phyloP scores from a whole-genome alignment of 2,113 vertebrate species.

The Ellobius talpinus region DNA sequence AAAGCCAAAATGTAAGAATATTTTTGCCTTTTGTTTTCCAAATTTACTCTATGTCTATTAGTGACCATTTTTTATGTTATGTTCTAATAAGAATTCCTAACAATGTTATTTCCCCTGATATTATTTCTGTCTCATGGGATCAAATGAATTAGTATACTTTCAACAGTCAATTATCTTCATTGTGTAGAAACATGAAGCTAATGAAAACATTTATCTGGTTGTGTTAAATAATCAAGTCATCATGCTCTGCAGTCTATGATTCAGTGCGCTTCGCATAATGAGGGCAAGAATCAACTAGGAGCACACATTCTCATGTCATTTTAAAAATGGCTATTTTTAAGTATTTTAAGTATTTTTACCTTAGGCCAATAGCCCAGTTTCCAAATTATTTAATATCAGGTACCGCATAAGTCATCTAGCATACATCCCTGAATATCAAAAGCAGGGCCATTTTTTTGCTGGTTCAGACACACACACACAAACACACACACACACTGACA shows the following conservation, averaged over 20 bases:
- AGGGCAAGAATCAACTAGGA: conserved; percentile 57
- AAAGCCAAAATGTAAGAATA: not conserved
- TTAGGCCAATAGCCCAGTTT: conserved; percentile 22
- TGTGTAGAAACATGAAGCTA: conserved; percentile 75
- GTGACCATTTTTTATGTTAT: not conserved
- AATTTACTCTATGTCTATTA: not conserved
- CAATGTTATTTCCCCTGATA: conserved; percentile 50
- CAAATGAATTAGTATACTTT: conserved; percentile 79
- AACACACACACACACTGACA: not conserved
- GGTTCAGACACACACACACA: not conserved
- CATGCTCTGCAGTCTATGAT: conserved; percentile 64
- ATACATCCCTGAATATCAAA: conserved; percentile 40
- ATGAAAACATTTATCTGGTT: conserved; percentile 74
- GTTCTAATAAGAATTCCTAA: conserved; percentile 30
- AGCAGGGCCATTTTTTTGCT: conserved; percentile 38
- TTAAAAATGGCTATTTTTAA: conserved; percentile 60
- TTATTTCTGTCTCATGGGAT: conserved; percentile 69
- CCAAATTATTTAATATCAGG: conserved; percentile 61
- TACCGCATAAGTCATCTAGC: not conserved
- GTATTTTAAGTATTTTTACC: not conserved
- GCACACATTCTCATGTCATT: conserved; percentile 4
- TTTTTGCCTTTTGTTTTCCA: conserved; percentile 20
- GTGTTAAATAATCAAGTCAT: conserved; percentile 77
- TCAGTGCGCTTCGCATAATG: conserved; percentile 73
- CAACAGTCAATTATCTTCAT: conserved; percentile 76